phyloP scores from a whole-genome alignment of 2,888 invertebrate species.

The Heliconius sara region DNA sequence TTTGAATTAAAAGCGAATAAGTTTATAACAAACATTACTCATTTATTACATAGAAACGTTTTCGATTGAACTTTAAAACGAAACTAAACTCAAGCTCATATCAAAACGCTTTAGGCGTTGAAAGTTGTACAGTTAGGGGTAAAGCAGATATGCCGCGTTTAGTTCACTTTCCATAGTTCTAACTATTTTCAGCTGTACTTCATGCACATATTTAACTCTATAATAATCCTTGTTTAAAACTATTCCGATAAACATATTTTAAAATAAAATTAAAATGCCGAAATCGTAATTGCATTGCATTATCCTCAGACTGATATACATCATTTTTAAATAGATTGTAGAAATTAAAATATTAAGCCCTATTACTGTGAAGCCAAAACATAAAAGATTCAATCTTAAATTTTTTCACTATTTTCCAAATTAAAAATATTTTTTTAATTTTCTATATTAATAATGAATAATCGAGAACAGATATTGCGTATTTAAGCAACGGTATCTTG shows the following conservation, averaged over 20 bases:
- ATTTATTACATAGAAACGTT: not conserved
- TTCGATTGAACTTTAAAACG: slow-evolving; percentile 16
- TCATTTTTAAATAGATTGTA: too few species aligned
- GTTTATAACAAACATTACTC: not conserved
- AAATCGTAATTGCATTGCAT: not conserved
- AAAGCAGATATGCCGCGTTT: slow-evolving; percentile 10
- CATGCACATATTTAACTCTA: slow-evolving; percentile 6
- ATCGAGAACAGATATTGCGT: too few species aligned
- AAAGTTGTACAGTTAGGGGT: not conserved
- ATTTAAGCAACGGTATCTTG: too few species aligned
- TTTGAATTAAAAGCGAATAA: not conserved
- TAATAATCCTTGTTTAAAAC: not conserved
- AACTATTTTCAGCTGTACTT: not conserved
- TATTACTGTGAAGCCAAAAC: too few species aligned
- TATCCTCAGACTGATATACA: too few species aligned
- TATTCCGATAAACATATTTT: not conserved
- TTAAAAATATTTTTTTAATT: too few species aligned
- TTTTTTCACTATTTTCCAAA: too few species aligned
- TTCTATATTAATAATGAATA: too few species aligned
- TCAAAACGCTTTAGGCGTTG: slow-evolving; percentile 3
- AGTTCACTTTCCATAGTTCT: not conserved
- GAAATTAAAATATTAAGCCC: too few species aligned
- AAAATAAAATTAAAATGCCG: not conserved
- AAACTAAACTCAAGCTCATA: slow-evolving; percentile 4
- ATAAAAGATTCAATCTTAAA: too few species aligned